A percentile compares a stretch with the other conserved stretches of the same genome.
Conservation (phyloP, 2,888 invertebrate species). For the Oeneis ivallda region DNA sequence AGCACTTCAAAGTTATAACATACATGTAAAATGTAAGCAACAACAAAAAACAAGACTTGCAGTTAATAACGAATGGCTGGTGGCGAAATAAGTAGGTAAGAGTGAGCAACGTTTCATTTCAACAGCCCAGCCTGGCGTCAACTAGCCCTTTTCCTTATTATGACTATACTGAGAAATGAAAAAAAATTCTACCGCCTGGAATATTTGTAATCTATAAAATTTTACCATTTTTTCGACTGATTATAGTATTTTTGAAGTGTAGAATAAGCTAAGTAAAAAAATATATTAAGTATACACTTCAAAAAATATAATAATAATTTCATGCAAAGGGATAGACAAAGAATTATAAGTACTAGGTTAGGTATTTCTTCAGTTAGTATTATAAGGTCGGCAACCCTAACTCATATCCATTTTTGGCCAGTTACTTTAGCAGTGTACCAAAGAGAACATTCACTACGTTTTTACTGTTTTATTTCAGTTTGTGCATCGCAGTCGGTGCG, state of each 20-base stretch:
- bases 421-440: neutral
- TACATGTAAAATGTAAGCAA: neutral
- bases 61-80: neutral
- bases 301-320: no score
- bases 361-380: no score
- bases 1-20: neutral
- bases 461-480: neutral
- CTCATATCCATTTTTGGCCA: slow-evolving; percentile 1
- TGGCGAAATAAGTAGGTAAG: slow-evolving; percentile 10
- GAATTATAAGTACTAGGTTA: no score
- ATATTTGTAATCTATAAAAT: no score
- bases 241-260: no score
- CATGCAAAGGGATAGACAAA: no score
- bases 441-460: no score
- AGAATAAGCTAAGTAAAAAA: no score
- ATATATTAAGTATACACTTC: no score
- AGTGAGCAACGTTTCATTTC: neutral
- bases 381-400: neutral
- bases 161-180: slow-evolving; percentile 9
- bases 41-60: slow-evolving; percentile 15
- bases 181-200: neutral
- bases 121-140: neutral
- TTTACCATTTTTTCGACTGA: no score
- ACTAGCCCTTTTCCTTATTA: slow-evolving; percentile 5
- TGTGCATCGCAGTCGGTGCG: no score